Evolutionary conservation across 1,140 invertebrate species (phyloP), one percentile per base, ranked within the genome.

Genomic region (Littorina saxatilis): DNA sequence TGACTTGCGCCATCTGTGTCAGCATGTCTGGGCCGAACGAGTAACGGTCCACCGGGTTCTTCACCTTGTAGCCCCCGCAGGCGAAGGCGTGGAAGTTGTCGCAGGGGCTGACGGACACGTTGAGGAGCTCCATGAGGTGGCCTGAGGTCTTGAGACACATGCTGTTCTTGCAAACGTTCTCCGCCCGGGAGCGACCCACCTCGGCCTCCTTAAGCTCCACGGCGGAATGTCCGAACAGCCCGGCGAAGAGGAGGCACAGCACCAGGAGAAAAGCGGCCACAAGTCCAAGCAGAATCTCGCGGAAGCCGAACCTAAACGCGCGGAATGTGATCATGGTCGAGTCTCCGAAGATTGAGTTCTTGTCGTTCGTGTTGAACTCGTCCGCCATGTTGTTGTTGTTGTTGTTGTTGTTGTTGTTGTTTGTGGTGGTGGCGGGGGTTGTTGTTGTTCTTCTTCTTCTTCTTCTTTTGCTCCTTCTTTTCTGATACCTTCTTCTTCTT

Each of bases 1-100:
- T 91, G 35, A 86, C 77, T 39, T 87, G 76, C 29, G 86, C 84
- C 20, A 91, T 52, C 63, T 89, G 85, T 27, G 72, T 39, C 23
- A 87, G 84, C 0, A 89, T 79, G 20, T 82, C 86, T 37, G 75
- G 82, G 15, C 85, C 79, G 32, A 77, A 76, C 2, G 84, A 39
- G 52, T 84, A 85, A 0, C 83, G 40, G 52, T 88, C 79, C 17
- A 89, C 32, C 0, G 85, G 85, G 73, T 88, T 82, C 11, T 39
- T 39, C 2, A 9, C 79, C 2, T 66, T 66, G 78, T 88, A 91
- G 29, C 84, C 81, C 4, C 94, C 94, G 86, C 94, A 94, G 2
- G 94, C 93, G 81, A 93, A 94, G 63, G 93, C 85, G 86, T 92
- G 94, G 87, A 95, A 95, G 89, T 94, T 92, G 5, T 92, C 91